Evolutionary conservation across 2,888 invertebrate genomes (phyloP).

Genomic region (Archips crataeganus): DNA sequence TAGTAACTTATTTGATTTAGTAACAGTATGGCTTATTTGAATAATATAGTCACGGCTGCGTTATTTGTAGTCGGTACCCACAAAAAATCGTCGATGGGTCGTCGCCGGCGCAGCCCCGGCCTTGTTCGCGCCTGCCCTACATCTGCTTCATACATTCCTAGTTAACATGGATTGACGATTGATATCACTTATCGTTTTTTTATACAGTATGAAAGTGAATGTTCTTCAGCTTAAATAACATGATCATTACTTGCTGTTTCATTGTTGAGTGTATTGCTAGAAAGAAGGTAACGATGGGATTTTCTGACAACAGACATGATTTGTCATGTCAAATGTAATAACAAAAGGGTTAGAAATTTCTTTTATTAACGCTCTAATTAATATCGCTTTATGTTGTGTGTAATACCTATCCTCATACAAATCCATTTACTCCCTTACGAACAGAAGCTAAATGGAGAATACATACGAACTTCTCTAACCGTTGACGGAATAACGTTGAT

Average conservation of each 20-base stretch:
- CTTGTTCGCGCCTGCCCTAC: constrained; percentile 29
- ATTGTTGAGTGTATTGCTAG: background rate
- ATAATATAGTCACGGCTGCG: constrained; percentile 4
- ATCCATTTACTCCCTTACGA: no score
- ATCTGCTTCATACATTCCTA: constrained; percentile 36
- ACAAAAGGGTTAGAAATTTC: no score
- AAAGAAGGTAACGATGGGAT: background rate
- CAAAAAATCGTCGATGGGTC: constrained; percentile 17
- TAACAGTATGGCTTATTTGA: background rate
- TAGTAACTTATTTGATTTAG: no score
- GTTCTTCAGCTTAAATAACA: constrained; percentile 13
- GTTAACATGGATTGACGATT: constrained; percentile 25
- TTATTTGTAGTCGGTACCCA: constrained; percentile 28
- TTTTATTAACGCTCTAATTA: no score
- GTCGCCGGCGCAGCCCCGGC: constrained; percentile 12
- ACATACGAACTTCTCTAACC: no score
- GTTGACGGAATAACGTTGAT: no score
- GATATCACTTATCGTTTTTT: constrained; percentile 32
- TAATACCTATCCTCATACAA: no score
- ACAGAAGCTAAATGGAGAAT: no score
- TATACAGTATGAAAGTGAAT: constrained; percentile 26
- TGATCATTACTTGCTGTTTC: constrained; percentile 4
- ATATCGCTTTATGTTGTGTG: no score
- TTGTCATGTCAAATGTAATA: background rate
- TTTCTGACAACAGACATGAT: background rate